Base-by-base conservation (phyloP, 2,797 vertebrate genomes). In the Notoglanidium macrostoma region DNA sequence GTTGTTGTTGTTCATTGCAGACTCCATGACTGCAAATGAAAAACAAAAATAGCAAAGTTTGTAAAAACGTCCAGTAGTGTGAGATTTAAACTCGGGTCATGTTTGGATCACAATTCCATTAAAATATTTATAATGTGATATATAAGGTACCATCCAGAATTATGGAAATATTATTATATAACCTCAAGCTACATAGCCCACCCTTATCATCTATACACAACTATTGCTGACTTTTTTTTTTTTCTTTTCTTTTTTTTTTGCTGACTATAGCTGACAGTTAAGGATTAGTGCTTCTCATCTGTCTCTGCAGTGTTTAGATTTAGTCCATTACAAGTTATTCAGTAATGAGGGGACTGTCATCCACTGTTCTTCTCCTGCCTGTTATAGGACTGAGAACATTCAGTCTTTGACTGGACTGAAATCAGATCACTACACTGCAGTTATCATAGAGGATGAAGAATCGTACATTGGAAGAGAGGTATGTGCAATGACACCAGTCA, bases 381-480 rank as follows among this genome's bases (percentile, higher is more conserved):
- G 83, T 68, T 72, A 40, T 91, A 97, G 97, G 91, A 85, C 94
- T 80, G 84, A 89, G 51, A 93, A 95, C 23, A 19, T 97, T 8
- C 57, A 93, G 72, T 86, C 95, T 44, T 92, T 96, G 67, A 55
- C 96, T 23, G 91, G 89, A 72, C 90, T 90, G 87, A 95, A 0
- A n/a, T 83, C 88, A 0, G 90, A 88, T 61, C 94, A 23, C 40
- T 96, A 96, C 0, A 95, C 95, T 72, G 96, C 96, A 2, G 1
- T 97, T 17, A 89, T 97, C 67, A 92, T 97, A 73, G 97, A 97
- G 86, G 94, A 91, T 57, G 91, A 87, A 49, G 87, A 90, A 83
- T 97, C 97, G 17, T 97, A 97, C 0, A 55, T 97, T 11, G 97
- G 97, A 3, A 93, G 96, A 83, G 96, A 97, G 96, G 97, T 97